Percentiles rank a stretch among this genome's conserved stretches.
phyloP scores from a whole-genome alignment of 2,113 vertebrate species.

The Calypte anna region DNA sequence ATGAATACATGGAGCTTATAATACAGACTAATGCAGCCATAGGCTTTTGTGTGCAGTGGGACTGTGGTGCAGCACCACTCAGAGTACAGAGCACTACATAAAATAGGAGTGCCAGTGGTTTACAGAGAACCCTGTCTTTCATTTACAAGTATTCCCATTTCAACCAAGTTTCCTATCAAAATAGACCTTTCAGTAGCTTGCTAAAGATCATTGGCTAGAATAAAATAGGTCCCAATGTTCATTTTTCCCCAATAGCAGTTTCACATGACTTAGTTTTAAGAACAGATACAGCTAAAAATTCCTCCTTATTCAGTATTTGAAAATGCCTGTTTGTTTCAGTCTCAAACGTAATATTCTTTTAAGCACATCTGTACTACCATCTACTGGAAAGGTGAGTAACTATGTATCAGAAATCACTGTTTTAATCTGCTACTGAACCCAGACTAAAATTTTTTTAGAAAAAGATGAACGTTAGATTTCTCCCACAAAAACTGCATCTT shows the following conservation, averaged over 20 bases:
- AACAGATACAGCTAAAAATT: conserved; percentile 3
- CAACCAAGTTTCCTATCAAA: conserved; percentile 20
- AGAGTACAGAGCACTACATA: background rate
- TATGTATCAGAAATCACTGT: conserved; percentile 49
- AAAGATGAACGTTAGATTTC: background rate
- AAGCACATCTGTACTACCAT: conserved; percentile 80
- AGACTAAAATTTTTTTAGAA: background rate
- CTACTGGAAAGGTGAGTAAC: conserved; percentile 80
- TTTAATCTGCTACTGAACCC: background rate
- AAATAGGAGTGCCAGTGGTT: background rate
- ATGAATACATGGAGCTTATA: background rate
- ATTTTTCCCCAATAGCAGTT: background rate
- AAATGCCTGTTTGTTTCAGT: conserved; percentile 43
- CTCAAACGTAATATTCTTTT: conserved; percentile 48
- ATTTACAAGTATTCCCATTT: conserved; percentile 1
- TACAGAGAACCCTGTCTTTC: conserved; percentile 4
- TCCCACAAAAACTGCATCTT: background rate
- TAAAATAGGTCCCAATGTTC: background rate
- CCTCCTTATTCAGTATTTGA: conserved; percentile 15
- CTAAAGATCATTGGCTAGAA: conserved; percentile 1
- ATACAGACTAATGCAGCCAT: background rate
- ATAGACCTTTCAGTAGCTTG: background rate
- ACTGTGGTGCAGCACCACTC: background rate
- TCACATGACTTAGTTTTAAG: conserved; percentile 32
- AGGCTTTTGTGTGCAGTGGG: background rate